Percentiles rank a stretch among this genome's conserved stretches.
Conservation (phyloP, 64 coral and sea anemone genomes). For the Porites australiensis region DNA sequence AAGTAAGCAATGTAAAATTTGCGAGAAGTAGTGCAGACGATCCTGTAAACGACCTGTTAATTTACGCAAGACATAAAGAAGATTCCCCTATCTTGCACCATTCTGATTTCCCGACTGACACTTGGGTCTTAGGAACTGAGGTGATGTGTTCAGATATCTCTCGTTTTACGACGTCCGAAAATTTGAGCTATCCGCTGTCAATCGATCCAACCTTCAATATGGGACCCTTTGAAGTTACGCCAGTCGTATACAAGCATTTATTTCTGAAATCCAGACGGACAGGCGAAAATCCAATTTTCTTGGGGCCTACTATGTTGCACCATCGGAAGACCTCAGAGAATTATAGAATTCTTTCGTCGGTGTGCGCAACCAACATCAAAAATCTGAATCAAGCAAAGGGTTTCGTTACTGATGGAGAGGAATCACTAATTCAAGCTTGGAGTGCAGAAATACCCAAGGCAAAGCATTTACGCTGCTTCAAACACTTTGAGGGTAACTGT, state of each 20-base stretch:
- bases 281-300: slow-evolving; percentile 18
- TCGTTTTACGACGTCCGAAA: slow-evolving; percentile 24
- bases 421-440: slow-evolving; percentile 4
- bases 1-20: slow-evolving; percentile 17
- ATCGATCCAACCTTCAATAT: slow-evolving; percentile 54
- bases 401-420: slow-evolving; percentile 41
- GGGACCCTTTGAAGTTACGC: slow-evolving; percentile 53
- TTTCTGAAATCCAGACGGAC: slow-evolving; percentile 17
- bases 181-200: not conserved
- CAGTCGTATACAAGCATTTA: slow-evolving; percentile 11
- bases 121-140: slow-evolving; percentile 43
- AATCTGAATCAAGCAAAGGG: slow-evolving; percentile 29
- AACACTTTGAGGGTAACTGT: slow-evolving; percentile 52
- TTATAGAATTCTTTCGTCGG: slow-evolving; percentile 26
- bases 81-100: slow-evolving; percentile 12
- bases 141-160: slow-evolving; percentile 35
- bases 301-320: slow-evolving; percentile 58
- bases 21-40: not conserved
- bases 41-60: slow-evolving; percentile 47
- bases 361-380: not conserved
- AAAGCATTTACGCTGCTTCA: slow-evolving; percentile 22
- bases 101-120: slow-evolving; percentile 20
- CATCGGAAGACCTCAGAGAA: slow-evolving; percentile 16
- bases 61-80: slow-evolving; percentile 44
- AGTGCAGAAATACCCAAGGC: slow-evolving; percentile 29